A percentile compares a stretch with the other conserved stretches of the same genome.
Evolutionary conservation across 2,888 invertebrate genomes (phyloP).

Genomic region (Bombylius discolor): DNA sequence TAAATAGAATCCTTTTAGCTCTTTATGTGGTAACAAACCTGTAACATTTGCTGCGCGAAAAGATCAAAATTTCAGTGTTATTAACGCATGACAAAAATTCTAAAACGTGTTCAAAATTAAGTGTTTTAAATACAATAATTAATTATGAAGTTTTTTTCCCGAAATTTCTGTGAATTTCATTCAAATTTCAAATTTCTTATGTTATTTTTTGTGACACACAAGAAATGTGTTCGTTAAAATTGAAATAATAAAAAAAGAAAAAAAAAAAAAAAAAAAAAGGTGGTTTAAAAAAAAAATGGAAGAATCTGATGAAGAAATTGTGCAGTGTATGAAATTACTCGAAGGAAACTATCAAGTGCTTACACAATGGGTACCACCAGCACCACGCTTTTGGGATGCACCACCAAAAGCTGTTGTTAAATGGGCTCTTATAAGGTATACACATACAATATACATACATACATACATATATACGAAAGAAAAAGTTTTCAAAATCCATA

Average conservation of each 20-base stretch:
- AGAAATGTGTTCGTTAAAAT: no score
- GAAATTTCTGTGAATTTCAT: no score
- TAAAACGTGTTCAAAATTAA: no score
- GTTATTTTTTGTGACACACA: no score
- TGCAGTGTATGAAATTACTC: conserved; percentile 34
- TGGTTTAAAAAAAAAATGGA: conserved; percentile 14
- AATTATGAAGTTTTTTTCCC: no score
- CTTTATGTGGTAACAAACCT: conserved; percentile 9
- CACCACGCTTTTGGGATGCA: conserved; percentile 36
- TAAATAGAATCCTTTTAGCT: conserved; percentile 11
- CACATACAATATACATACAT: no score
- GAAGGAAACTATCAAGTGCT: conserved; percentile 36
- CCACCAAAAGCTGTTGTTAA: conserved; percentile 35
- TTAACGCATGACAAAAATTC: conserved; percentile 1
- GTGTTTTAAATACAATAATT: no score
- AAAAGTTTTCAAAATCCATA: no score
- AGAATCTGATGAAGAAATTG: conserved; percentile 34
- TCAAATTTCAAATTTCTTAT: no score
- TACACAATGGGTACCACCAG: conserved; percentile 35
- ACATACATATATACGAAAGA: no score
- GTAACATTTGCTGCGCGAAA: conserved; percentile 6
- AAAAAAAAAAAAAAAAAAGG: background rate
- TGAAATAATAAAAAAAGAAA: no score
- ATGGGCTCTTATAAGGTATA: conserved; percentile 34
- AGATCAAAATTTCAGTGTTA: background rate